Conservation (phyloP, 2,888 invertebrate species). For the Lithophane leautieri region DNA sequence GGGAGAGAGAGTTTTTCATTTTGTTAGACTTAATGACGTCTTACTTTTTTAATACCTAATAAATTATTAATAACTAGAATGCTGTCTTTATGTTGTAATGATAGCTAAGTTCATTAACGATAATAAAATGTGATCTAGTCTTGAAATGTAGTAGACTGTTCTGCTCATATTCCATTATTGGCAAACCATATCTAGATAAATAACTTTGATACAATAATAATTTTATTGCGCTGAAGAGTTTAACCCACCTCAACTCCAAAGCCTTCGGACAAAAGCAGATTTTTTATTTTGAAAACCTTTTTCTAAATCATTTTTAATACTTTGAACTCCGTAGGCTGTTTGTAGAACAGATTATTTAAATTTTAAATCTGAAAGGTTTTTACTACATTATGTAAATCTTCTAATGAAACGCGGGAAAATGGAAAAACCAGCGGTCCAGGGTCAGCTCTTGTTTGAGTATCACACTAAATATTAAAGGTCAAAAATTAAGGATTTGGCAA, state of each 20-base stretch:
- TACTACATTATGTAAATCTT: slow-evolving; percentile 62
- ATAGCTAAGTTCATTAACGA: background rate
- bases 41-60: slow-evolving; percentile 17
- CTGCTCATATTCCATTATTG: background rate
- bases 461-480: slow-evolving; percentile 23
- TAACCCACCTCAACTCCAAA: slow-evolving; percentile 1
- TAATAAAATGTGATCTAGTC: slow-evolving; percentile 3
- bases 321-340: slow-evolving; percentile 31
- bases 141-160: background rate
- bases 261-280: background rate
- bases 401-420: slow-evolving; percentile 54
- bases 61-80: slow-evolving; percentile 7
- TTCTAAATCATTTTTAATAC: slow-evolving; percentile 36
- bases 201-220: background rate
- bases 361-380: slow-evolving; percentile 61
- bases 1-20: slow-evolving; percentile 13
- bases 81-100: background rate
- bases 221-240: background rate
- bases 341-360: slow-evolving; percentile 58
- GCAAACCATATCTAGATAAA: background rate
- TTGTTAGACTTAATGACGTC: background rate
- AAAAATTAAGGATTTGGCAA: slow-evolving; percentile 2
- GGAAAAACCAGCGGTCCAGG: slow-evolving; percentile 25
- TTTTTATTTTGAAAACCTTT: slow-evolving; percentile 13
- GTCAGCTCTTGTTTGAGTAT: slow-evolving; percentile 29